Evolutionary conservation across 2,113 vertebrate genomes (phyloP).

Genomic region (Ranitomeya imitator): DNA sequence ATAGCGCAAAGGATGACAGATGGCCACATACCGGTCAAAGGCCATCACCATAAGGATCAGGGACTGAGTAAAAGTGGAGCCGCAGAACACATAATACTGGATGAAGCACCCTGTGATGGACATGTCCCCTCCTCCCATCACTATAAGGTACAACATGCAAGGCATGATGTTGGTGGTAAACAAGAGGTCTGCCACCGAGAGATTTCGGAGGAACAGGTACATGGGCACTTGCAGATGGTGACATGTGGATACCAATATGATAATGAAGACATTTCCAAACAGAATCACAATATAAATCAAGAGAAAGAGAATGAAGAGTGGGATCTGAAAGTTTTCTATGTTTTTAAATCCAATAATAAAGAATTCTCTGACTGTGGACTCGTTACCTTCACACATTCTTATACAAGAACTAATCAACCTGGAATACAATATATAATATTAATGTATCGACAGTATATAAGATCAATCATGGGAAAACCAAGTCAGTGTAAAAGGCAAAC

Average conservation of each 20-base stretch:
- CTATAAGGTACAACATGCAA: background rate
- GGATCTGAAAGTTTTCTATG: background rate
- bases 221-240: constrained; percentile 4
- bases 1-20: too few species aligned
- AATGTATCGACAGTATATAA: background rate
- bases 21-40: too few species aligned
- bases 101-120: background rate
- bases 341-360: constrained; percentile 1
- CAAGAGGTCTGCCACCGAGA: background rate
- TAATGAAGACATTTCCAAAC: constrained; percentile 11
- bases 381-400: constrained; percentile 5
- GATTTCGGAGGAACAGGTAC: constrained; percentile 27
- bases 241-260: background rate
- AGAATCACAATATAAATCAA: background rate
- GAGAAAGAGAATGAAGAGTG: background rate
- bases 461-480: background rate
- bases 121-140: background rate
- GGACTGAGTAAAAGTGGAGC: constrained; percentile 25
- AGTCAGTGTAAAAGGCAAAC: too few species aligned
- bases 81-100: background rate
- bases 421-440: background rate
- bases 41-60: constrained; percentile 16
- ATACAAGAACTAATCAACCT: background rate
- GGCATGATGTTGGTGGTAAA: constrained; percentile 19
- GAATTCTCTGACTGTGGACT: background rate